Base-by-base conservation (phyloP, 2,888 invertebrate species). In the Amphipyra berbera region DNA sequence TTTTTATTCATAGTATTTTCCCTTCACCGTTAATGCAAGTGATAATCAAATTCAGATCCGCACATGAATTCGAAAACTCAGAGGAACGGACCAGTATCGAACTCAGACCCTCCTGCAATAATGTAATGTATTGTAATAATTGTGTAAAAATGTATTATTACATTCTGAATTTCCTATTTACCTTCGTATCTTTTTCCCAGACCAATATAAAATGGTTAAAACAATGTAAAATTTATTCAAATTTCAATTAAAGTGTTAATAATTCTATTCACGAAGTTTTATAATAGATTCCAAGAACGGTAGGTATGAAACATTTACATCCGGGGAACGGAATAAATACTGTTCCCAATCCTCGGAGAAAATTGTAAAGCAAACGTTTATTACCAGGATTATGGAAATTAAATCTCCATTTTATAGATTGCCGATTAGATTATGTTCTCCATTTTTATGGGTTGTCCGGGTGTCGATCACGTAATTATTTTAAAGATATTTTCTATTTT, bases 351-450 rank as follows among this genome's bases (percentile, higher is more conserved):
- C 45, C 30, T 46, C 14, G 52, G 37, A 57, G 73, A 63, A 74
- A 73, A 68, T 72, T 53, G 63, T 61, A 41, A 61, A 72, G 73
- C 49, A 74, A 70, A 70, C 66, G 66, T 78, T 67, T 74, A 74
- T 74, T 62, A 50, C 58, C 35, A 14, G 61, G 57, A 78, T 74
- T 78, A 74, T 73, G 75, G 66, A 78, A 74, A 78, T 70, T 44
- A 78, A 61, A 74, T 70, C 68, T 63, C 61, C 70, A 74, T 74
- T 78, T 78, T 78, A 64, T 78, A 69, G 66, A 74, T 69, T 55
- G 61, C 40, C 70, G 66, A 74, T 78, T 69, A 61, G 74, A 73
- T 77, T 69, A 66, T 61, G 46, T 47, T 61, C 47, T 57, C 42
- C 57, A 49, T 62, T 69, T 75, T 75, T 69, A 75, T 68, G 46